phyloP scores from a whole-genome alignment of 2,113 vertebrate genomes.

The Malurus cyaneus region DNA sequence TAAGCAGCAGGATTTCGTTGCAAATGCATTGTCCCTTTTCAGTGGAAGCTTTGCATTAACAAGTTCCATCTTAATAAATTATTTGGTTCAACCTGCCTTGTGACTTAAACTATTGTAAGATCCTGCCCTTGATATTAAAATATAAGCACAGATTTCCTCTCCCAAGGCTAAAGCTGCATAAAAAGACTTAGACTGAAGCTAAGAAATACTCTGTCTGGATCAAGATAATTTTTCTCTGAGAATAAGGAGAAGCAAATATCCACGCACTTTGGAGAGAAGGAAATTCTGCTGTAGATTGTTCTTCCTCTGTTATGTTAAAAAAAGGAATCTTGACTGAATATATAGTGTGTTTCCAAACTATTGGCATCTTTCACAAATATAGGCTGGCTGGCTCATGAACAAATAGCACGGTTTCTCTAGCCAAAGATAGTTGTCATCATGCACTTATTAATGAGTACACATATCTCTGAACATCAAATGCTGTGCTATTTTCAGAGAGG shows the following conservation, averaged over 20 bases:
- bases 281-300: conserved; percentile 14
- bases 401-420: conserved; percentile 47
- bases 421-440: conserved; percentile 50
- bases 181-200: background rate
- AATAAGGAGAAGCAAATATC: conserved; percentile 12
- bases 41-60: conserved; percentile 25
- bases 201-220: conserved; percentile 10
- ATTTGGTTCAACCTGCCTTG: background rate
- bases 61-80: conserved; percentile 13
- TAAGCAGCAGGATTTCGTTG: background rate
- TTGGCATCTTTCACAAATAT: conserved; percentile 39
- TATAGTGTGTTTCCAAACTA: conserved; percentile 50
- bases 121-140: conserved; percentile 26
- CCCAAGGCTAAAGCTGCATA: background rate
- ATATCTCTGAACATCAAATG: conserved; percentile 44
- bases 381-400: conserved; percentile 18
- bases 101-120: background rate
- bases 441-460: conserved; percentile 53
- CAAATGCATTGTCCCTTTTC: conserved; percentile 9
- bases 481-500: conserved; percentile 26
- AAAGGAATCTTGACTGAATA: conserved; percentile 25
- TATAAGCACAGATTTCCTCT: conserved; percentile 36
- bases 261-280: background rate
- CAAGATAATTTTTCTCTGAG: background rate
- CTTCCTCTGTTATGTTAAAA: background rate